A percentile compares a stretch with the other conserved stretches of the same genome.
These are phyloP conservation scores for Falco punctatus DNA, from an alignment of 2,113 vertebrate genomes.

Conservation along the genomic window DNA sequence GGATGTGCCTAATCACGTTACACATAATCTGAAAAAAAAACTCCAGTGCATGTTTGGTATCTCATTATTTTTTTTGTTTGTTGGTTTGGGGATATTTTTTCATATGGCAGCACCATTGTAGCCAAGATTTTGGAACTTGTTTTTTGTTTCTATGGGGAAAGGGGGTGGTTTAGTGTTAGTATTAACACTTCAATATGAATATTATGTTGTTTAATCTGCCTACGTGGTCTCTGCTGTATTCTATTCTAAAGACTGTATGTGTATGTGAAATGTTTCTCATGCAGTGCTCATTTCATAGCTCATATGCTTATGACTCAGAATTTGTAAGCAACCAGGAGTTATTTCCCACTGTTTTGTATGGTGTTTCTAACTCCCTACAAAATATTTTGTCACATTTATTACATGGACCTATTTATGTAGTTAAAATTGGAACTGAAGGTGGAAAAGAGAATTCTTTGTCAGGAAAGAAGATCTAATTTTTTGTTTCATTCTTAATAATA, in stretches of 20 bases:
- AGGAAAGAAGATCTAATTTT: not conserved
- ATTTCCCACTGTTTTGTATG: not conserved
- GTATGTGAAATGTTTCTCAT: not conserved
- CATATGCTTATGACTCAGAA: not conserved
- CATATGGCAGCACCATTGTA: not conserved
- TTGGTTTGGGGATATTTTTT: not conserved
- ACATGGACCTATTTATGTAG: not conserved
- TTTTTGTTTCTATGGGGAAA: not conserved
- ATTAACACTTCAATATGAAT: not conserved
- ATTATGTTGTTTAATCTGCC: not conserved
- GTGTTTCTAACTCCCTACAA: not conserved
- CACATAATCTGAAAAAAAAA: not conserved
- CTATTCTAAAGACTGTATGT: not conserved
- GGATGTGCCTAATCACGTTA: conserved; percentile 52
- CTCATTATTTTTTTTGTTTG: not conserved
- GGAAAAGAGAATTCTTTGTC: not conserved
- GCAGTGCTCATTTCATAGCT: not conserved
- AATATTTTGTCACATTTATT: not conserved
- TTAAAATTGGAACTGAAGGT: not conserved
- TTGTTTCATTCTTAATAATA: not conserved
- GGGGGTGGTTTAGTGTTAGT: not conserved
- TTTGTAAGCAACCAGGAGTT: conserved; percentile 1
- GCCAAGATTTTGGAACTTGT: not conserved
- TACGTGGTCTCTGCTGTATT: not conserved
- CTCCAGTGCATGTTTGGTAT: conserved; percentile 67